phyloP scores from a whole-genome alignment of 1,140 invertebrate species.

The Hetaerina americana region DNA sequence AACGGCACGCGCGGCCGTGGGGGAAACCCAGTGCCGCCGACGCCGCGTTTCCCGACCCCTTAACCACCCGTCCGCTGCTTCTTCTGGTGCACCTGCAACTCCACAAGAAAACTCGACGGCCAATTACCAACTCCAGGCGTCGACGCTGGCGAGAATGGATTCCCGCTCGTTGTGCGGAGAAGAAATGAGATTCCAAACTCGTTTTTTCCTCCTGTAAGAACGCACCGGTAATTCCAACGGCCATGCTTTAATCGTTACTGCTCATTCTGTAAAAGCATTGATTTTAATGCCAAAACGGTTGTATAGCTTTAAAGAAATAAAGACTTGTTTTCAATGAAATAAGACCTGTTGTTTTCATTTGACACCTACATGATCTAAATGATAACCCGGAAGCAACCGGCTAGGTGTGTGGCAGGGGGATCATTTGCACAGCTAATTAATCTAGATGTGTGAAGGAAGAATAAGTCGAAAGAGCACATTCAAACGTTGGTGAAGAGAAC shows the following conservation, averaged over 20 bases:
- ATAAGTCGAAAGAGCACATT: no score
- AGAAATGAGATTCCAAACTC: not conserved
- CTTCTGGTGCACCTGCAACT: no score
- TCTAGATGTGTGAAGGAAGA: no score
- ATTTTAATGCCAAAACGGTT: not conserved
- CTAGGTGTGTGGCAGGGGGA: no score
- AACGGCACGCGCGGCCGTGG: no score
- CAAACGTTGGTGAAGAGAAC: no score
- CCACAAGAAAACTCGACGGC: not conserved
- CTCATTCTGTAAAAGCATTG: not conserved
- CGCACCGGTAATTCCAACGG: not conserved
- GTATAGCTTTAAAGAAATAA: not conserved
- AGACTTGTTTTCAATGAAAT: not conserved
- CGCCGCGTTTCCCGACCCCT: not conserved
- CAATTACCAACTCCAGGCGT: not conserved
- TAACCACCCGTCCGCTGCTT: not conserved
- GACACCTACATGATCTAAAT: not conserved
- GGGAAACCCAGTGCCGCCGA: no score
- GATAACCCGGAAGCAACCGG: no score
- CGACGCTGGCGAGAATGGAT: not conserved
- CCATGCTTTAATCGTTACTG: not conserved
- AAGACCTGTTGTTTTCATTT: not conserved
- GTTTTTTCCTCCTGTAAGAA: not conserved
- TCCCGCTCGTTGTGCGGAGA: no score
- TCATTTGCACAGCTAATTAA: no score